Conservation (phyloP, 2,797 vertebrate species). For the Hydrophis major region DNA sequence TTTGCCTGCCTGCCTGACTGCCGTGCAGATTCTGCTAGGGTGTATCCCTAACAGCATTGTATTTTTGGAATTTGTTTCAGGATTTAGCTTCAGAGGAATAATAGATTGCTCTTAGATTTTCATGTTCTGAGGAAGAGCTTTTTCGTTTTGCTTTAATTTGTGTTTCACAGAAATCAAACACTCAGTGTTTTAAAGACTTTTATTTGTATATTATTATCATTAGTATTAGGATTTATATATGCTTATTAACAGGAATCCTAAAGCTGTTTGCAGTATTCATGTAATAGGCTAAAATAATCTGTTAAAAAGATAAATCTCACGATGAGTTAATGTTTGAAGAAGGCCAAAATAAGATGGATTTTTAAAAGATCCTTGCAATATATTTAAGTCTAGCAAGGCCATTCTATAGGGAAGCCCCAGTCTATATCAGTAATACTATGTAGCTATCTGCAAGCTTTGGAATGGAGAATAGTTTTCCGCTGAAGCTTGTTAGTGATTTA, state of each 20-base stretch:
- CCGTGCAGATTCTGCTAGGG: too few species aligned
- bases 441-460: not conserved
- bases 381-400: not conserved
- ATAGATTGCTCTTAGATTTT: not conserved
- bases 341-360: not conserved
- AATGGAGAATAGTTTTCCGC: not conserved
- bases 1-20: too few species aligned
- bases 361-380: not conserved
- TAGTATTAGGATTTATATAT: not conserved
- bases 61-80: not conserved
- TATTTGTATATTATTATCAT: not conserved
- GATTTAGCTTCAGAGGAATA: not conserved
- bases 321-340: not conserved
- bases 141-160: not conserved
- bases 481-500: not conserved
- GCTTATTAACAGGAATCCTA: not conserved
- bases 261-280: not conserved
- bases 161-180: not conserved
- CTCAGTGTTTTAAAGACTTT: not conserved
- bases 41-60: not conserved
- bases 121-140: not conserved
- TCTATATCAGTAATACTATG: not conserved
- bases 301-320: not conserved
- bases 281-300: not conserved
- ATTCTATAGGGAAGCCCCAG: not conserved